phyloP scores from a whole-genome alignment of 2,888 invertebrate genomes.

The Maniola hyperantus region DNA sequence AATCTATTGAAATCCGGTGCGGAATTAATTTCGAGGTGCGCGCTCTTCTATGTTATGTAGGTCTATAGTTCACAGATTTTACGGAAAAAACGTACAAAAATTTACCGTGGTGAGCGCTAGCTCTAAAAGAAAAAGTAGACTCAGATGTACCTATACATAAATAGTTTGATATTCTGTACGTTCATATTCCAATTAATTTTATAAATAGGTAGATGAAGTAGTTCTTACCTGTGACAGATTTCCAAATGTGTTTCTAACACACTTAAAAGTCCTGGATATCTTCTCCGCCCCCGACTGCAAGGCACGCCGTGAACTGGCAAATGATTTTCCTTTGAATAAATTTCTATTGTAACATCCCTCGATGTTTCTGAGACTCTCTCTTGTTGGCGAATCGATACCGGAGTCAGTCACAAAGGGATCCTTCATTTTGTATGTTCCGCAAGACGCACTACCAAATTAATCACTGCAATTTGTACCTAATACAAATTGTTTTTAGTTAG shows the following conservation, averaged over 20 bases:
- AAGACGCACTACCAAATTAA: neutral
- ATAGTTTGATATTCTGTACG: too few relatives aligned
- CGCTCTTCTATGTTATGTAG: too few relatives aligned
- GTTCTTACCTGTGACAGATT: conserved; percentile 84
- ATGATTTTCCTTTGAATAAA: conserved; percentile 70
- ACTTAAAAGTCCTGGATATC: conserved; percentile 85
- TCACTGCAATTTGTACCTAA: conserved; percentile 12
- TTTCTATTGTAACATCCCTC: conserved; percentile 75
- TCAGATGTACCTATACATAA: too few relatives aligned
- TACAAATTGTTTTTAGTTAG: conserved; percentile 25
- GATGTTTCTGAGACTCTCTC: conserved; percentile 67
- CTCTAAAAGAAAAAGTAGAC: too few relatives aligned
- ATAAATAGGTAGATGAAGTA: too few relatives aligned
- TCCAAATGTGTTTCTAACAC: conserved; percentile 85
- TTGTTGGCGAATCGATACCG: conserved; percentile 72
- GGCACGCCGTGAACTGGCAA: conserved; percentile 85
- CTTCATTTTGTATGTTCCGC: conserved; percentile 59
- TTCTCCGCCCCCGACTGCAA: conserved; percentile 86
- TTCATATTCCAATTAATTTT: too few relatives aligned
- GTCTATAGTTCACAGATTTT: too few relatives aligned
- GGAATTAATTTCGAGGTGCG: too few relatives aligned
- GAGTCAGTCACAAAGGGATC: conserved; percentile 73
- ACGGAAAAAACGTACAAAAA: too few relatives aligned
- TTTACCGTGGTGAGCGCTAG: too few relatives aligned
- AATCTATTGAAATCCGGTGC: too few relatives aligned